Evolutionary conservation across 2,797 vertebrate genomes (phyloP).

Genomic region (Poliocrania exsul): DNA sequence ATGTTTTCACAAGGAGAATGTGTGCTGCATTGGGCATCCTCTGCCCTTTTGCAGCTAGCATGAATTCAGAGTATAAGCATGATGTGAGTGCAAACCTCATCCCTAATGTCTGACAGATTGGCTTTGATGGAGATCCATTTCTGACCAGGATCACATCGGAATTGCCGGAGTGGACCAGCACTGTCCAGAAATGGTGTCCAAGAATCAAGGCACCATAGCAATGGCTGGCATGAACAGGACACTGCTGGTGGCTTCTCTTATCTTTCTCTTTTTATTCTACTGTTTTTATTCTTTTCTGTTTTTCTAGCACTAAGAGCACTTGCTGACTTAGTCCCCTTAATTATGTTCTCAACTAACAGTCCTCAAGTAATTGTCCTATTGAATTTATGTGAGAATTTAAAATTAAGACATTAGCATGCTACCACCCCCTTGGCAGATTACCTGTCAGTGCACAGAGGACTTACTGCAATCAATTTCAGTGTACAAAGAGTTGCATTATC

Average conservation of each 20-base stretch:
- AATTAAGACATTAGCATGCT: neutral
- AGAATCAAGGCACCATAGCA: neutral
- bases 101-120: rapidly evolving
- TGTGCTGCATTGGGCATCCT: neutral
- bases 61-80: neutral
- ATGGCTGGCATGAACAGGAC: neutral
- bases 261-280: neutral
- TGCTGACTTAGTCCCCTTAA: neutral
- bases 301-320: neutral
- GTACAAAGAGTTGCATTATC: neutral
- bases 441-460: neutral
- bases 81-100: neutral
- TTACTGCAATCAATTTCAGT: neutral
- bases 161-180: neutral
- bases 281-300: neutral
- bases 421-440: neutral
- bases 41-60: neutral
- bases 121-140: neutral
- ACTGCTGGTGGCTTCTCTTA: neutral
- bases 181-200: neutral
- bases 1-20: neutral
- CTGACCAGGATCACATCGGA: neutral
- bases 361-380: neutral
- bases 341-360: neutral
- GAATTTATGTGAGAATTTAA: neutral